Evolutionary conservation across 1,140 invertebrate species (phyloP), one percentile per base, ranked within the genome.

Genomic region (Zaprionus gabonicus): DNA sequence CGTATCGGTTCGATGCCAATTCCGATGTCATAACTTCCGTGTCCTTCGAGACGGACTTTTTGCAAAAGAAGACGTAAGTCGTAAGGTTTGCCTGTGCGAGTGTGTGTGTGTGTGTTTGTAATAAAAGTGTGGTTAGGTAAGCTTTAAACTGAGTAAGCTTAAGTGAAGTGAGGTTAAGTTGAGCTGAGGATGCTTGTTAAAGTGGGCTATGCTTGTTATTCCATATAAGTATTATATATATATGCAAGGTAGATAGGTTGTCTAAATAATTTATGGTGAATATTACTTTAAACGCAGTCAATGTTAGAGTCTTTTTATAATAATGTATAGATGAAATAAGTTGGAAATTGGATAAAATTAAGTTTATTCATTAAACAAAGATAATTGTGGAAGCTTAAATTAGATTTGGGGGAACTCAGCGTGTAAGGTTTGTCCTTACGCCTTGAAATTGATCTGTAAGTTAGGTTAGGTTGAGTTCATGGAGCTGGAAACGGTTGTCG

Each of bases 41-140:
- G 34, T 95, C 96, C 9, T 91, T 99, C 57, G 97, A 98, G 92
- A 97, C 96, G 12, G 98, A 99, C 93, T 99, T 99, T 91, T 94
- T 98, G 90, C 95, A 96, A 75, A 99, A 99, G 93, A 99, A 98
- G 94, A 96, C 95, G 97, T 98, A 94, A 95, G 87, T 75, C 36
- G 4, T 12, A 15, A 49, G 20, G 6, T 44, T 1, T 13, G 38
- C 13, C 4, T 44, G 15, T 2, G 9, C 56, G 34, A 25, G 23
- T 23, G 9, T 66, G 34, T 36, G 28, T 53, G 28, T 51, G 17
- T 36, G 6, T 53, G 4, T 66, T 34, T 55, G 31, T 36, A 23
- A 46, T 7, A 27, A 65, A 65, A 55, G 56, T 69, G 6, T 10
- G 68, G 51, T 71, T 65, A 57, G 28, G 15, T 64, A 41, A 17